phyloP scores from a whole-genome alignment of 1,140 invertebrate species.

The Andricus grossulariae region DNA sequence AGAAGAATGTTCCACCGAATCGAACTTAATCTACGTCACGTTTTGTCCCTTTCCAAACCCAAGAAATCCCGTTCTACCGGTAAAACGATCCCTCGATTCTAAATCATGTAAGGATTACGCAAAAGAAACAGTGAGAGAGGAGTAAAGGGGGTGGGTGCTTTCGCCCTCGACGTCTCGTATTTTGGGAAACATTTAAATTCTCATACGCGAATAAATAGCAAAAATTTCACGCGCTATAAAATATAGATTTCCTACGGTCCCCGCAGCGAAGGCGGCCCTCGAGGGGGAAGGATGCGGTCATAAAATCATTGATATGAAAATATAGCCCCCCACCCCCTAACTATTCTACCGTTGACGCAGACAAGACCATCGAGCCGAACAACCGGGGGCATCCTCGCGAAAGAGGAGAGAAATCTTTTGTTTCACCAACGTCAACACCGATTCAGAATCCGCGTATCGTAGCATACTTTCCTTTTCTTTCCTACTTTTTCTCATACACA shows the following conservation, averaged over 20 bases:
- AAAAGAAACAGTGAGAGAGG: conserved; percentile 30
- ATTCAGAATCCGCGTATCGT: conserved; percentile 51
- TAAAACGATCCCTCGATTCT: conserved; percentile 58
- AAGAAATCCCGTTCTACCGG: background rate
- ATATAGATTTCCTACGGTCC: conserved; percentile 74
- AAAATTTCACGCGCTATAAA: conserved; percentile 77
- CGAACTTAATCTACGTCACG: conserved; percentile 67
- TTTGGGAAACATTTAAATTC: conserved; percentile 76
- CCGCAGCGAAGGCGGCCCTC: conserved; percentile 56
- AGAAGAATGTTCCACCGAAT: conserved; percentile 45
- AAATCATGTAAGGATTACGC: conserved; percentile 71
- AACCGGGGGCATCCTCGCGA: conserved; percentile 49
- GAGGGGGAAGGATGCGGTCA: conserved; percentile 71
- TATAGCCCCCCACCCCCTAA: conserved; percentile 64
- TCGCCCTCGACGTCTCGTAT: conserved; percentile 55
- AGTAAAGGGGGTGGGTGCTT: conserved; percentile 20
- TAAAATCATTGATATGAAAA: conserved; percentile 78
- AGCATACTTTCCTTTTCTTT: conserved; percentile 33
- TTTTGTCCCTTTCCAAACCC: conserved; percentile 47
- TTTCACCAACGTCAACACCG: conserved; percentile 59
- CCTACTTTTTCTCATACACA: conserved; percentile 41
- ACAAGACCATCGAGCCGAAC: conserved; percentile 64
- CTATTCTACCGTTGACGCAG: conserved; percentile 42
- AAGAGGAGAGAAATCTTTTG: conserved; percentile 63
- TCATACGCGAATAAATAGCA: conserved; percentile 77